Base-by-base conservation (phyloP, 1,140 invertebrate species). In the Phymorhynchus buccinoides region DNA sequence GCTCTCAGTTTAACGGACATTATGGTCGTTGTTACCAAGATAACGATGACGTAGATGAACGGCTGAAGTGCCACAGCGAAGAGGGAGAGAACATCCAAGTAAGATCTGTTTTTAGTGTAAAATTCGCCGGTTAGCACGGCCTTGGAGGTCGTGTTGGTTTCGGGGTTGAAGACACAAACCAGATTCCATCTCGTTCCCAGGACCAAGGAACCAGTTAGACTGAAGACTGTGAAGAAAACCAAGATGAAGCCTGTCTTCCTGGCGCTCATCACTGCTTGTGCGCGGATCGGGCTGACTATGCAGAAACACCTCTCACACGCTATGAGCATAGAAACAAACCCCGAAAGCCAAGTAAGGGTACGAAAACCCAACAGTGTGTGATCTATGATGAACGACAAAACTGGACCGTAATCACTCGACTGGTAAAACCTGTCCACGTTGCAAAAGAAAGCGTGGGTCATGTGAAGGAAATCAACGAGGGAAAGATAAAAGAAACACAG, bases 401-500 rank as follows among this genome's bases (percentile, higher is more conserved):
- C 16, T 12, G 30, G 16, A 37, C 35, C 71, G 16, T 12, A 7
- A 4, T 18, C 16, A 9, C 30, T 35, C 16, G 48, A 30, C 16
- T 7, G 22, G 4, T 66, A 75, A 32, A 75, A n/a, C 0, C 35
- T 39, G 16, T 75, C 71, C 3, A 37, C 39, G 14, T 41, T 16
- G 3, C 0, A n/a, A 9, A 41, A 32, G 39, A 75, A 75, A 2
- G 16, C 18, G 39, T 16, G 1, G 1, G 27, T 6, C 18, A 75
- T 39, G 32, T 16, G 12, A 27, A 39, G n/a, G 39, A 32, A 32
- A 27, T 75, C 71, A 75, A 32, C 71, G 30, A 75, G 30, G 4
- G 71, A 75, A 7, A 39, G 71, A 37, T 32, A 75, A 75, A 75
- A 75, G 18, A 75, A 14, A 39, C 71, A 75, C 14, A 75, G 39